phyloP scores from a whole-genome alignment of 2,888 invertebrate genomes.

The Drosophila siamana region DNA sequence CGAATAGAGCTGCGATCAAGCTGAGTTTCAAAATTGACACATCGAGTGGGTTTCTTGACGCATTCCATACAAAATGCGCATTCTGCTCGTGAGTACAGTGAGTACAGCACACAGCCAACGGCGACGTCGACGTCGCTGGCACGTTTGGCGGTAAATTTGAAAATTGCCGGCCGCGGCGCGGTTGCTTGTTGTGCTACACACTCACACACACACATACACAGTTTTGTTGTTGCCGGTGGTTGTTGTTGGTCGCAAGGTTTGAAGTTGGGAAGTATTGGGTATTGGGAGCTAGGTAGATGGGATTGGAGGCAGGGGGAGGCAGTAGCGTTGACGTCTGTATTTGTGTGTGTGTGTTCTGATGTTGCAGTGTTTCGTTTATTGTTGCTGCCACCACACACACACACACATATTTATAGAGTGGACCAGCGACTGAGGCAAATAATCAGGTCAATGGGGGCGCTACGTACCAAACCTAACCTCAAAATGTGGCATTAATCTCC shows the following conservation, averaged over 20 bases:
- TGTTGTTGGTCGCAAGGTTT: conserved; percentile 41
- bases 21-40: conserved; percentile 71
- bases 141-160: conserved; percentile 85
- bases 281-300: conserved; percentile 2
- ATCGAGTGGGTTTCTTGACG: conserved; percentile 90
- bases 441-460: conserved; percentile 76
- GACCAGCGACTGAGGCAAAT: conserved; percentile 52
- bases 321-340: conserved; percentile 41
- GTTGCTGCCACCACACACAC: conserved; percentile 62
- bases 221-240: conserved; percentile 41
- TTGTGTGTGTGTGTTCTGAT: conserved; percentile 32
- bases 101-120: conserved; percentile 74
- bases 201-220: background rate
- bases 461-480: conserved; percentile 26
- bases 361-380: conserved; percentile 57
- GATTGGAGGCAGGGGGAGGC: background rate
- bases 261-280: conserved; percentile 26
- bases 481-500: background rate
- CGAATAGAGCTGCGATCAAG: conserved; percentile 77
- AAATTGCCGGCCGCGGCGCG: conserved; percentile 79
- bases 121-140: conserved; percentile 72
- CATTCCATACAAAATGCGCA: conserved; percentile 85
- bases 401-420: conserved; percentile 72
- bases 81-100: conserved; percentile 79
- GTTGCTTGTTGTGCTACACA: conserved; percentile 32